A percentile compares a stretch with the other conserved stretches of the same genome.
Conservation (phyloP, 2,113 vertebrate species). For the Brevimyrus niger region DNA sequence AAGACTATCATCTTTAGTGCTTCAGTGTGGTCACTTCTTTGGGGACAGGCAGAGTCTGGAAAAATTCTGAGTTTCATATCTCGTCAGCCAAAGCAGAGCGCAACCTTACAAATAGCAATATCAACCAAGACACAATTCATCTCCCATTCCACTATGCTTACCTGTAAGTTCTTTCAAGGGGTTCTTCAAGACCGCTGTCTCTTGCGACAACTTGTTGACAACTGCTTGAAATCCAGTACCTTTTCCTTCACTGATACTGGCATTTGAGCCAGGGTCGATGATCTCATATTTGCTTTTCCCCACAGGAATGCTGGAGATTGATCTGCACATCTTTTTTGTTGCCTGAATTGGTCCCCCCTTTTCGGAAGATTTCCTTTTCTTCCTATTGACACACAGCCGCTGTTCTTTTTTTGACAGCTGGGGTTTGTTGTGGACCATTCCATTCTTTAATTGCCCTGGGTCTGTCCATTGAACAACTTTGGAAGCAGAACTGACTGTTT, state of each 20-base stretch:
- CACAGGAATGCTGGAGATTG: neutral
- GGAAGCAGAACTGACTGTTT: neutral
- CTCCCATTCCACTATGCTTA: conserved; percentile 23
- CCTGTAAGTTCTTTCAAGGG: conserved; percentile 15
- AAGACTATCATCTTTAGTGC: neutral
- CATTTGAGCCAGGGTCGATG: neutral
- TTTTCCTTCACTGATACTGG: conserved; percentile 10
- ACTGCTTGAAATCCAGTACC: conserved; percentile 43
- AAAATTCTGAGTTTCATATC: neutral
- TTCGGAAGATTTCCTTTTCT: neutral
- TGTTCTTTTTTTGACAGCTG: neutral
- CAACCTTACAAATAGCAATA: neutral
- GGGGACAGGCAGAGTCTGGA: neutral
- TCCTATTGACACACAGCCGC: neutral
- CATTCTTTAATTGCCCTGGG: neutral
- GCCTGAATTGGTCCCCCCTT: neutral
- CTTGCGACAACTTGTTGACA: conserved; percentile 40
- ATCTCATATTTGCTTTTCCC: neutral
- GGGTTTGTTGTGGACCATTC: neutral
- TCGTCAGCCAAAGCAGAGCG: neutral
- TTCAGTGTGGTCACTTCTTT: neutral
- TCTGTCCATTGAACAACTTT: neutral
- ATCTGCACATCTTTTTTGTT: neutral
- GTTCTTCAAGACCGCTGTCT: too few relatives aligned
- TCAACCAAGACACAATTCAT: neutral